Evolutionary conservation across 2,797 vertebrate genomes (phyloP).

Genomic region (Acestrorhynchus altus): DNA sequence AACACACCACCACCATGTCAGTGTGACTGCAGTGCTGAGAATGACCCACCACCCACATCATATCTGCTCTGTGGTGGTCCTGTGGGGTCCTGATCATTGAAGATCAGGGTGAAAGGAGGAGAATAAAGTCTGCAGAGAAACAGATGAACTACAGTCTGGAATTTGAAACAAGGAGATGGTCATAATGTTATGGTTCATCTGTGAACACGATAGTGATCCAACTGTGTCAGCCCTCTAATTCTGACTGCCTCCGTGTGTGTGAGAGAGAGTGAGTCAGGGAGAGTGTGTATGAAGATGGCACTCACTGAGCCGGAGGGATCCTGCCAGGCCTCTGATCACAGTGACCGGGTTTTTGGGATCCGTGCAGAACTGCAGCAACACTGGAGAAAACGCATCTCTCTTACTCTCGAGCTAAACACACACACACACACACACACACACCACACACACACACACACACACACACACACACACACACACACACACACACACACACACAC

Average conservation of each 20-base stretch:
- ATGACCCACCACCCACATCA: too few species aligned
- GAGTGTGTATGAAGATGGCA: conserved; percentile 41
- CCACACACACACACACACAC: not conserved
- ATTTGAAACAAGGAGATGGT: too few species aligned
- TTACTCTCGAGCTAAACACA: conserved; percentile 86
- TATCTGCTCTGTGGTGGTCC: too few species aligned
- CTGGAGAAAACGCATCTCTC: conserved; percentile 88
- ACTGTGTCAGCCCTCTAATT: not conserved
- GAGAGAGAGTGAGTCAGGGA: not conserved
- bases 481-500: not conserved
- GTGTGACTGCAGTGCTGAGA: too few species aligned
- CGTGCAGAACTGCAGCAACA: conserved; percentile 92
- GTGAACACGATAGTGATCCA: too few species aligned
- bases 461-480: conserved; percentile 49
- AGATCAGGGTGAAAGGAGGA: too few species aligned
- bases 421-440: conserved; percentile 42
- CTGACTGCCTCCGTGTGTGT: not conserved
- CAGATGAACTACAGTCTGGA: too few species aligned
- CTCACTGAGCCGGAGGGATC: conserved; percentile 91
- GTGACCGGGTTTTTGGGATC: conserved; percentile 93
- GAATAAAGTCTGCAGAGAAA: too few species aligned
- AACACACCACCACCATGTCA: too few species aligned
- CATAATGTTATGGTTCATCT: too few species aligned
- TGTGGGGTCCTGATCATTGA: too few species aligned
- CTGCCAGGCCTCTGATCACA: conserved; percentile 91